These are phyloP conservation scores for Cloeon dipterum DNA, from an alignment of 2,888 invertebrate genomes.

Conservation along the genomic window DNA sequence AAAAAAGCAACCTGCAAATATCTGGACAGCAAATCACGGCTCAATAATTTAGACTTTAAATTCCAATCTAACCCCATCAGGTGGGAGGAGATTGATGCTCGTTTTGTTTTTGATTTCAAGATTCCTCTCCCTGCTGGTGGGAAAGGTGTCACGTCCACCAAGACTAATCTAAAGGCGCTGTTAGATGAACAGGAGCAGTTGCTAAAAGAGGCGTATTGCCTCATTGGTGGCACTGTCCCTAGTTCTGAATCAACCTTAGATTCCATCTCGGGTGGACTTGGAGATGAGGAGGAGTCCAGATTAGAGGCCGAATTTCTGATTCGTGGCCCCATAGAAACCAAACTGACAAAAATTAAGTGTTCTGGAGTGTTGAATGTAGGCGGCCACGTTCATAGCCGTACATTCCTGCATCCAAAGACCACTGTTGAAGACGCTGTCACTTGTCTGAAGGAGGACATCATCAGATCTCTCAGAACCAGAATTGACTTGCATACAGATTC, in stretches of 20 bases:
- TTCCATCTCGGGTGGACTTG: not conserved
- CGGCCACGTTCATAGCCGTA: not conserved
- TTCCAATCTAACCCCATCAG: not conserved
- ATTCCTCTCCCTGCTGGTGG: not conserved
- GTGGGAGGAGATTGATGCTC: not conserved
- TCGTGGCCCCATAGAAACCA: not conserved
- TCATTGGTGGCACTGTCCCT: not conserved
- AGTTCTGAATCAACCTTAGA: not conserved
- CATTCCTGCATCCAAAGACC: not conserved
- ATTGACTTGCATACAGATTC: constrained; percentile 88
- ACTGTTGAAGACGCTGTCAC: not conserved
- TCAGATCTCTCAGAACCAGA: constrained; percentile 61
- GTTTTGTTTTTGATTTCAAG: not conserved
- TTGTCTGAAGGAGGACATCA: constrained; percentile 60
- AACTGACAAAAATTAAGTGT: not conserved
- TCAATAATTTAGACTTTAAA: not conserved
- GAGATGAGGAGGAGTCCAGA: not conserved
- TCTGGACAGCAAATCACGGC: not conserved
- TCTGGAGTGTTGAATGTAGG: not conserved
- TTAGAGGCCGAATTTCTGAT: not conserved
- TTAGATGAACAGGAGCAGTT: not conserved
- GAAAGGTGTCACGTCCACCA: not conserved
- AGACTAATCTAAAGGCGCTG: not conserved
- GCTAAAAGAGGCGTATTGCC: not conserved
- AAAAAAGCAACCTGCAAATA: constrained; percentile 1